Percentiles rank a stretch among this genome's conserved stretches.
Conservation (phyloP, 2,113 vertebrate species). For the Elgaria multicarinata region DNA sequence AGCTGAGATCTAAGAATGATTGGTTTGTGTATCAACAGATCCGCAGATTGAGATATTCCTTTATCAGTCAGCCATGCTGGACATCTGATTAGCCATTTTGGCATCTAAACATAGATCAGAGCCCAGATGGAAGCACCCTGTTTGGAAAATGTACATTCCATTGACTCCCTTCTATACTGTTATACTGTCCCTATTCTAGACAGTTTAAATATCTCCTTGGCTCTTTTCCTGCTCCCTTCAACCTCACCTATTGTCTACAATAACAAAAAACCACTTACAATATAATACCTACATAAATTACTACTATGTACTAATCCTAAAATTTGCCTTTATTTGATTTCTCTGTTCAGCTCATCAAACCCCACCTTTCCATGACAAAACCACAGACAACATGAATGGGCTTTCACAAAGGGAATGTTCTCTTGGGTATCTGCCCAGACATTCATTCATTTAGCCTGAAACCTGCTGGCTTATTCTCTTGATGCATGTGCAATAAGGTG, state of each 20-base stretch:
- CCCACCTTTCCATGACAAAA: rapidly evolving
- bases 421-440: neutral
- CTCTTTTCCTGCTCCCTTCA: neutral
- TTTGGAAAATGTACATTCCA: neutral
- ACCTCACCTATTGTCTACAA: neutral
- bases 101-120: neutral
- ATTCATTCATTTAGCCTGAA: rapidly evolving
- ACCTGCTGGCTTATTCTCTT: rapidly evolving
- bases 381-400: rapidly evolving
- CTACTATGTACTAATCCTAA: neutral
- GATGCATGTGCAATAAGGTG: rapidly evolving
- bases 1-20: neutral
- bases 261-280: neutral
- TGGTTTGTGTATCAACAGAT: neutral
- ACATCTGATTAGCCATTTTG: neutral
- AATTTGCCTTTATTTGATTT: rapidly evolving
- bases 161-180: neutral
- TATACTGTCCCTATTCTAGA: neutral
- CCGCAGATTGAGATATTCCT: neutral
- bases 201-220: neutral
- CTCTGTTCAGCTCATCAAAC: rapidly evolving
- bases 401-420: rapidly evolving
- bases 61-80: neutral
- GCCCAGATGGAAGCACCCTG: neutral
- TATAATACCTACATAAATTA: neutral